Evolutionary conservation across 2,888 invertebrate genomes (phyloP).

Genomic region (Cephus pygmeus): DNA sequence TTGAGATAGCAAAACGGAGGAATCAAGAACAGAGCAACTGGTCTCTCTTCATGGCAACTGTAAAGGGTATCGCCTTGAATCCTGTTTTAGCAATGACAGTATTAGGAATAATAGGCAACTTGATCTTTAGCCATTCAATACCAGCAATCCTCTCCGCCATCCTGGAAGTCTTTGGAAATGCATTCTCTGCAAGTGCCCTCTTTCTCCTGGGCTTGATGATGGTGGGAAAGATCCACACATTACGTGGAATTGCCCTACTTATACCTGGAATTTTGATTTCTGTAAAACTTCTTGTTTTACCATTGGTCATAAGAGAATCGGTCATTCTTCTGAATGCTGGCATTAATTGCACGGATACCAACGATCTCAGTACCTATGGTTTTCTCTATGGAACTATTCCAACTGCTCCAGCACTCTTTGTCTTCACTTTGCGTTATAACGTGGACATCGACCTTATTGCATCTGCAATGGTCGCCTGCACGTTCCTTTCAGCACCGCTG

Average conservation of each 20-base stretch:
- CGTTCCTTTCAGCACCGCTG: slow-evolving; percentile 92
- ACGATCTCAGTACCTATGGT: slow-evolving; percentile 89
- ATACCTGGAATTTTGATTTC: slow-evolving; percentile 89
- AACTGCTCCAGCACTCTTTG: slow-evolving; percentile 95
- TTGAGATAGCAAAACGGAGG: slow-evolving; percentile 82
- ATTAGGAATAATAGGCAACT: slow-evolving; percentile 88
- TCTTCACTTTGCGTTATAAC: slow-evolving; percentile 89
- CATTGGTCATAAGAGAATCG: slow-evolving; percentile 87
- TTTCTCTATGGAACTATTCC: slow-evolving; percentile 97
- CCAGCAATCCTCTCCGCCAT: slow-evolving; percentile 81
- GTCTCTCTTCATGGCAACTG: slow-evolving; percentile 49
- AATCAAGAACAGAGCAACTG: slow-evolving; percentile 43
- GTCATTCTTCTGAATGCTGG: slow-evolving; percentile 81
- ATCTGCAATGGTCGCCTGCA: slow-evolving; percentile 93
- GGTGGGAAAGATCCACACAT: slow-evolving; percentile 87
- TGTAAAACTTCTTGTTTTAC: slow-evolving; percentile 88
- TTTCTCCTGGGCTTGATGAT: slow-evolving; percentile 92
- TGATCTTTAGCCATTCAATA: slow-evolving; percentile 81
- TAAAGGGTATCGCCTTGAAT: slow-evolving; percentile 83
- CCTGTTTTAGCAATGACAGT: slow-evolving; percentile 93
- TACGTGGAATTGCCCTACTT: slow-evolving; percentile 82
- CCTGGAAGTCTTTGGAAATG: slow-evolving; percentile 83
- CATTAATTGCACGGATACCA: slow-evolving; percentile 77
- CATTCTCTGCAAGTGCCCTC: slow-evolving; percentile 91
- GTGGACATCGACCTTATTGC: slow-evolving; percentile 92